Evolutionary conservation across 2,888 invertebrate species (phyloP), one percentile per base, ranked within the genome.

Genomic region (Thymelicus lineola): DNA sequence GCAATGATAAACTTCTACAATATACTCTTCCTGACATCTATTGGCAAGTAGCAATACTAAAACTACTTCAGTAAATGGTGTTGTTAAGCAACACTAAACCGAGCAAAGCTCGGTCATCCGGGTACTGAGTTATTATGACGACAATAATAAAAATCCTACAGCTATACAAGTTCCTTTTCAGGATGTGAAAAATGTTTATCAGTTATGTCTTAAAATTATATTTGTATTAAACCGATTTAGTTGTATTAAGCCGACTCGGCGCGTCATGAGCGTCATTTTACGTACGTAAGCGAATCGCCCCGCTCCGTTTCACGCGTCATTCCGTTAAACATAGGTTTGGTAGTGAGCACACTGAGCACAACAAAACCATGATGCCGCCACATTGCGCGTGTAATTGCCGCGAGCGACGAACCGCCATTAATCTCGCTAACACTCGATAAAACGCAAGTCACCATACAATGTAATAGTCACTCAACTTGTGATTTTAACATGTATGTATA

Each of bases 331-430:
- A 76, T 75, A 74, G 73, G 76, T 76, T 76, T 72, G 73, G 76
- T 64, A 74, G 75, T 72, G 75, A 76, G 80, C 84, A 75, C 86
- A 74, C 74, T 72, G 75, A 76, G 80, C 84, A 75, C 86, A 84
- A 86, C 86, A 86, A 83, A 85, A 84, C 84, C 85, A 80, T 83
- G 84, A 85, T 77, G 82, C 82, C 82, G 86, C 85, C 87, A 90
- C 90, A 91, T 90, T 86, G 91, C 90, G 89, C 91, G 89, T 91
- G 90, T 93, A 91, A 93, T 93, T 89, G 92, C 87, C 84, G 86
- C 84, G 84, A 82, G 83, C 86, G 87, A 84, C 87, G 83, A 83
- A 80, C 82, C 81, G 85, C 89, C 89, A 93, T 93, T 91, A 93
- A 93, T 93, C 93, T 92, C 92, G 79, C 86, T 83, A 87, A 85